Base-by-base conservation (phyloP, 2,888 invertebrate species). In the Macrophya alboannulata region DNA sequence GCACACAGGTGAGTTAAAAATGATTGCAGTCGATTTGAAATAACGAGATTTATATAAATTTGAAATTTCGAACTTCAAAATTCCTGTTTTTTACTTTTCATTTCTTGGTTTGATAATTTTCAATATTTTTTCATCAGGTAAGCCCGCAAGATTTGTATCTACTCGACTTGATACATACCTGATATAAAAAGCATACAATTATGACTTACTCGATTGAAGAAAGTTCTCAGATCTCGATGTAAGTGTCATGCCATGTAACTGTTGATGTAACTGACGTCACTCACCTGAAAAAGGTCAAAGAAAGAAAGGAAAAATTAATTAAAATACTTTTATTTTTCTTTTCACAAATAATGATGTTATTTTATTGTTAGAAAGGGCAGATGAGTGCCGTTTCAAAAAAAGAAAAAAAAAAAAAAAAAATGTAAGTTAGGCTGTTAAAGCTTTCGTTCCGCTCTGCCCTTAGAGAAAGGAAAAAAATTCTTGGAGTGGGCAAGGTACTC, bases 211-310 rank as follows among this genome's bases (percentile, higher is more conserved):
- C 37, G n/a, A 25, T 71, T 37, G 0, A 17, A 40, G n/a, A 40
- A 71, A 40, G 37, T 17, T 40, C 68, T 40, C n/a, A 4, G 40
- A 71, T 40, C 25, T 71, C 40, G 71, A 65, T 21, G 65, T 9
- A 65, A 65, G 25, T 10, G 59, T 59, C 8, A 9, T 59, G 10
- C 21, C 12, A 10, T 62, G 25, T 12, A 12, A 62, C 1, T 25
- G 71, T 25, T n/a, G 37, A 12, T 48, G 48, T 51, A 21, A n/a
- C 31, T 77, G 76, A 48, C 45, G 43, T 40, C 21, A 81, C 81
- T 81, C 43, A 81, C 81, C 81, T 81, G 81, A n/a, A 81, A 81
- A 15, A 81, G 21, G n/a, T 10, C 21, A 40, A 6, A 62, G 10
- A 43, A 43, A 40, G 37, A 37, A 31, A 4, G 55, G 15, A 1